phyloP scores from a whole-genome alignment of 2,113 vertebrate species.

The Laterallus jamaicensis region DNA sequence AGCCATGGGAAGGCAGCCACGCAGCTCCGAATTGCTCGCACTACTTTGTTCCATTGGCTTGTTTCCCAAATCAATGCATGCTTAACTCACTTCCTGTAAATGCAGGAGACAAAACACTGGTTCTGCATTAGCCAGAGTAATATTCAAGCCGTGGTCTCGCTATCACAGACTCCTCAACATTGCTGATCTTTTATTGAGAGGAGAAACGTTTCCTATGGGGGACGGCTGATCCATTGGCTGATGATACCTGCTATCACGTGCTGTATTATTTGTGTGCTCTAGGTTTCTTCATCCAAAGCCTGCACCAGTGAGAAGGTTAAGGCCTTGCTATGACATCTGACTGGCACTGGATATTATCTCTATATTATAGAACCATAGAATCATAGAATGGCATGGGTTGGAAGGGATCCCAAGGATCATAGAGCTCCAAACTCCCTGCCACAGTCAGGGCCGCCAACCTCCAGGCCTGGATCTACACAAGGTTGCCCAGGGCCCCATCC shows the following conservation, averaged over 20 bases:
- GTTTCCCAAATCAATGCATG: not conserved
- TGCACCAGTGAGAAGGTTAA: not conserved
- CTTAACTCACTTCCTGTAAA: not conserved
- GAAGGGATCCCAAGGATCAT: no score
- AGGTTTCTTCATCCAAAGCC: conserved; percentile 3
- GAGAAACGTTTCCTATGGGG: not conserved
- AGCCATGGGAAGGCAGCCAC: not conserved
- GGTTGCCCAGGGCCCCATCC: no score
- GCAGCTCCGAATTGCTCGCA: not conserved
- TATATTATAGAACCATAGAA: no score
- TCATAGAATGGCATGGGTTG: no score
- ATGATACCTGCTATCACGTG: not conserved
- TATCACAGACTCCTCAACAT: not conserved
- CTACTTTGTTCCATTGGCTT: not conserved
- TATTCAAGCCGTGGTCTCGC: not conserved
- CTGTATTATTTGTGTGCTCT: not conserved
- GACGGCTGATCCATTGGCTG: not conserved
- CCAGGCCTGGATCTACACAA: no score
- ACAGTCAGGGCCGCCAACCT: no score
- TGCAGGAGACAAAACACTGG: not conserved
- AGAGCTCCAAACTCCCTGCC: no score
- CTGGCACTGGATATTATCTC: not conserved
- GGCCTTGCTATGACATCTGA: not conserved
- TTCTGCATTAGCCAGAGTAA: not conserved
- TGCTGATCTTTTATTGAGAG: not conserved